Evolutionary conservation across 2,888 invertebrate genomes (phyloP).

Genomic region (Eupsilia transversa): DNA sequence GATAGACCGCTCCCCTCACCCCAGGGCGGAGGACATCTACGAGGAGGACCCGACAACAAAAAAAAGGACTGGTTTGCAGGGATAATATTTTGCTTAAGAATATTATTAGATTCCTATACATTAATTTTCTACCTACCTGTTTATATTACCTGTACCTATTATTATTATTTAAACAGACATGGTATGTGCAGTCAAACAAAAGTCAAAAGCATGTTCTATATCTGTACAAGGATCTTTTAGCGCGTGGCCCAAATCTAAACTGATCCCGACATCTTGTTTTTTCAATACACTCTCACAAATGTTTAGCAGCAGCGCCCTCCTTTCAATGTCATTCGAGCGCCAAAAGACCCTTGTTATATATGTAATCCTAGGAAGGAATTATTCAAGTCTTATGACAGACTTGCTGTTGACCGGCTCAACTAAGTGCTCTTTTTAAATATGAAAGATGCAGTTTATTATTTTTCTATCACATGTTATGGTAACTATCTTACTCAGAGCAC

Average conservation of each 20-base stretch:
- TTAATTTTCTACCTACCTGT: neutral
- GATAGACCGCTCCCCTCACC: too few species aligned
- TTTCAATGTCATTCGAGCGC: too few species aligned
- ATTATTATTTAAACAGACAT: too few species aligned
- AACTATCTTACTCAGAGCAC: neutral
- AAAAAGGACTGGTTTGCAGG: too few species aligned
- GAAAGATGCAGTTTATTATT: neutral
- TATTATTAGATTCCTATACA: neutral
- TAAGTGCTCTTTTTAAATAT: neutral
- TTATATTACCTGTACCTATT: too few species aligned
- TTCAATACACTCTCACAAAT: neutral
- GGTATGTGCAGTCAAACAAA: neutral
- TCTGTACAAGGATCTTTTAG: neutral
- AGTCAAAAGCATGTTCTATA: neutral
- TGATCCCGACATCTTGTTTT: neutral
- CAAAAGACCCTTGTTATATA: neutral
- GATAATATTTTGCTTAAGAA: neutral
- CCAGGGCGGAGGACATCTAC: too few species aligned
- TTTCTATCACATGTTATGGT: too few species aligned
- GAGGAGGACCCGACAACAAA: too few species aligned
- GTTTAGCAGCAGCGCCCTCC: neutral
- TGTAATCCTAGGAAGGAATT: neutral
- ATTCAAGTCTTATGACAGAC: neutral
- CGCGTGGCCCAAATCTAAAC: neutral
- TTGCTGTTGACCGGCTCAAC: neutral